These are phyloP conservation scores for Andrena trimmerana DNA, from an alignment of 2,888 invertebrate species.

Conservation along the genomic window DNA sequence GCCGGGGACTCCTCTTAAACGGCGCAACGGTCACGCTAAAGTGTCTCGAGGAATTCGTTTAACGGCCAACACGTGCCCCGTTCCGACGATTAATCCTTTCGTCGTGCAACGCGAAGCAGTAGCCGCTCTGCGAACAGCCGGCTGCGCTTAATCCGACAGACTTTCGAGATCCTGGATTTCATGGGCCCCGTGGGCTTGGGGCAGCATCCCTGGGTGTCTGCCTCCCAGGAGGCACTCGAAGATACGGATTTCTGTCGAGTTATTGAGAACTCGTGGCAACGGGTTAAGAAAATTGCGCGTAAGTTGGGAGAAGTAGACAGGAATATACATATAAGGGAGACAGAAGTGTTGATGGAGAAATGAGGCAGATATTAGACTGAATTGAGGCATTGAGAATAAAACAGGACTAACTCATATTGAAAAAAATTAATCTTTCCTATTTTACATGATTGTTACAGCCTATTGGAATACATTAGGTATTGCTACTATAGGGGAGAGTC, in stretches of 20 bases:
- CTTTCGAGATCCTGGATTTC: constrained; percentile 63
- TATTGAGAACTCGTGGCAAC: constrained; percentile 12
- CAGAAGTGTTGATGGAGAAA: too few relatives aligned
- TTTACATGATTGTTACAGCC: too few relatives aligned
- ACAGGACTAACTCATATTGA: too few relatives aligned
- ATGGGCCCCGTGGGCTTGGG: constrained; percentile 32
- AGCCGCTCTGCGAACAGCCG: constrained; percentile 66
- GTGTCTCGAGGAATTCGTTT: constrained; percentile 57
- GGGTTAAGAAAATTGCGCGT: neutral
- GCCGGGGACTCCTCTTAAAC: constrained; percentile 33
- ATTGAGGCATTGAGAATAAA: too few relatives aligned
- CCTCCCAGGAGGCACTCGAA: constrained; percentile 8
- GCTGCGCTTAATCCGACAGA: constrained; percentile 73
- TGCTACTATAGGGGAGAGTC: too few relatives aligned
- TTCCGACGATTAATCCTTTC: constrained; percentile 75
- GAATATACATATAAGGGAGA: neutral
- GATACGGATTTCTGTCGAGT: constrained; percentile 35
- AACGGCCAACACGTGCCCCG: constrained; percentile 66
- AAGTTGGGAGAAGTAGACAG: neutral
- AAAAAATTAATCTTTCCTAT: too few relatives aligned
- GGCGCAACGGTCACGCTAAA: constrained; percentile 21
- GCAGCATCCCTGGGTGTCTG: constrained; percentile 24
- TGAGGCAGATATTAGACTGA: too few relatives aligned
- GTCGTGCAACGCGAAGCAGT: constrained; percentile 62
- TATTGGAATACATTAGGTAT: too few relatives aligned